phyloP scores from a whole-genome alignment of 2,888 invertebrate species.

The Elysia crispata region DNA sequence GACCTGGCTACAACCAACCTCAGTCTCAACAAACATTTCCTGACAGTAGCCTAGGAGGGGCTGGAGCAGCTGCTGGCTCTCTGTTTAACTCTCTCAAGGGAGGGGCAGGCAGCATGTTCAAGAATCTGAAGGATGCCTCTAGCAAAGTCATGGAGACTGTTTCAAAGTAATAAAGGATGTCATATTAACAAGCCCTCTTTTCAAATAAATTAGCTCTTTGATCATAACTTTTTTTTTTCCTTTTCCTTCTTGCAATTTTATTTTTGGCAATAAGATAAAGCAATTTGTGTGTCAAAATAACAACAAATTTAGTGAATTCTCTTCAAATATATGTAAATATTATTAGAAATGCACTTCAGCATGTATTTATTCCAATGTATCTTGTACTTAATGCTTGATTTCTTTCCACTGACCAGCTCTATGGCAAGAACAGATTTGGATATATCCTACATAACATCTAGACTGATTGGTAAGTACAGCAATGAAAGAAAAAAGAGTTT shows the following conservation, averaged over 20 bases:
- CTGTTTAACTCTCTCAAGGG: conserved; percentile 90
- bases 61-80: conserved; percentile 49
- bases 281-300: no score
- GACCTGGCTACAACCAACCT: conserved; percentile 44
- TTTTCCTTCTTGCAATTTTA: no score
- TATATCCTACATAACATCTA: conserved; percentile 93
- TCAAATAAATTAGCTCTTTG: neutral
- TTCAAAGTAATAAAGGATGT: conserved; percentile 68
- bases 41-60: conserved; percentile 29
- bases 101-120: conserved; percentile 94
- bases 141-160: conserved; percentile 98
- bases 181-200: neutral
- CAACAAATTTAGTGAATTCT: no score
- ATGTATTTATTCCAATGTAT: neutral
- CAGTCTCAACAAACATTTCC: neutral
- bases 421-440: conserved; percentile 85
- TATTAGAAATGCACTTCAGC: no score
- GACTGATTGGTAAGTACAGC: conserved; percentile 83
- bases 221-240: no score
- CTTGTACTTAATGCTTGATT: no score
- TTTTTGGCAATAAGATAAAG: no score
- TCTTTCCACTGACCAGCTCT: conserved; percentile 62
- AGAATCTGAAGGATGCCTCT: conserved; percentile 96
- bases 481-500: no score
- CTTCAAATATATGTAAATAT: no score